phyloP scores from a whole-genome alignment of 2,888 invertebrate species.

The Hypomecis punctinalis region DNA sequence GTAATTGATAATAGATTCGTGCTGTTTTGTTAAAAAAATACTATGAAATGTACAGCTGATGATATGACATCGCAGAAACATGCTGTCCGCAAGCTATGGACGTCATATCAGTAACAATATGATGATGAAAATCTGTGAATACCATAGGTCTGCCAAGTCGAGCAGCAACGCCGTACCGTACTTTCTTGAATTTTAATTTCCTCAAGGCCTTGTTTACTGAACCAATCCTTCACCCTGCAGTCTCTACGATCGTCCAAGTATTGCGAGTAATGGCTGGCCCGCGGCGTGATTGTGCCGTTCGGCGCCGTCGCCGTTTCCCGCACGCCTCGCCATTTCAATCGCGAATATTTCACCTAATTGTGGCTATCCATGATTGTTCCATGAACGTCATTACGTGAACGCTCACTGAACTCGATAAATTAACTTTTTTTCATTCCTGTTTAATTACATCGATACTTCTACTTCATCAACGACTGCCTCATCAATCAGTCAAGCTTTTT shows the following conservation, averaged over 20 bases:
- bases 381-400: slow-evolving; percentile 35
- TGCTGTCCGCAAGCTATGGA: too few relatives aligned
- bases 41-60: too few relatives aligned
- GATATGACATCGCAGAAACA: too few relatives aligned
- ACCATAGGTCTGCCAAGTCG: too few relatives aligned
- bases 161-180: too few relatives aligned
- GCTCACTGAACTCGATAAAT: slow-evolving; percentile 13
- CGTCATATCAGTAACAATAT: too few relatives aligned
- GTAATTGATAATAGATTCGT: too few relatives aligned
- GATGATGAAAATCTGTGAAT: too few relatives aligned
- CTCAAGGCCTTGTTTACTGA: too few relatives aligned
- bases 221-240: background rate
- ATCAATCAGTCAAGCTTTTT: slow-evolving; percentile 1
- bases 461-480: background rate
- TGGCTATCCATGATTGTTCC: slow-evolving; percentile 44
- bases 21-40: too few relatives aligned
- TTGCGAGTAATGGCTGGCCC: slow-evolving; percentile 38
- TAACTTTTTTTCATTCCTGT: background rate
- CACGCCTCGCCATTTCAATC: slow-evolving; percentile 35
- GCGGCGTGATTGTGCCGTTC: slow-evolving; percentile 52
- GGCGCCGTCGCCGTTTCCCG: slow-evolving; percentile 48
- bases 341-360: slow-evolving; percentile 48
- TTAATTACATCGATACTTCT: background rate
- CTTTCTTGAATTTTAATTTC: too few relatives aligned
- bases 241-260: slow-evolving; percentile 5